A percentile compares a stretch with the other conserved stretches of the same genome.
Conservation (phyloP, 2,113 vertebrate species). For the human region DNA sequence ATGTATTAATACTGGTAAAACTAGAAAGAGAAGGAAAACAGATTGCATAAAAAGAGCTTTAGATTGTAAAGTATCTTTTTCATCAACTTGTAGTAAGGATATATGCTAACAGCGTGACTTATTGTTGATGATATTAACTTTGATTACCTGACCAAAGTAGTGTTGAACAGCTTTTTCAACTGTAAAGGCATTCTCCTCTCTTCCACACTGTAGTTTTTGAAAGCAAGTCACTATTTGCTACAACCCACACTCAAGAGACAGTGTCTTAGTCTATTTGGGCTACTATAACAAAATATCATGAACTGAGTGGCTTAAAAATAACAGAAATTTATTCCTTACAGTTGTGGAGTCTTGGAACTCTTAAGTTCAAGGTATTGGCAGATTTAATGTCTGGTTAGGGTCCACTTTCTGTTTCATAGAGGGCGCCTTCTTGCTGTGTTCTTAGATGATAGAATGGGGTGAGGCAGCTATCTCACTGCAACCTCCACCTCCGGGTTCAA, state of each 20-base stretch:
- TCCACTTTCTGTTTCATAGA: background rate
- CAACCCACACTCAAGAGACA: background rate
- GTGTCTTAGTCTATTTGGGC: too few relatives aligned
- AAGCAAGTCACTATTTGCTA: background rate
- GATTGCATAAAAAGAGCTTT: background rate
- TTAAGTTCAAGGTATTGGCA: background rate
- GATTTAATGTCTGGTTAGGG: too few relatives aligned
- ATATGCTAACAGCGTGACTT: background rate
- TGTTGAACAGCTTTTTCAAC: background rate
- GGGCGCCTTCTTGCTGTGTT: background rate
- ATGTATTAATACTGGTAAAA: background rate
- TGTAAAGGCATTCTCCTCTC: background rate
- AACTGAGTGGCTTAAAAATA: background rate
- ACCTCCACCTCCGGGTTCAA: background rate
- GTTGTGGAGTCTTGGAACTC: background rate
- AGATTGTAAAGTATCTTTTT: background rate
- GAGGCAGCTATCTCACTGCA: background rate
- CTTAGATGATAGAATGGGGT: background rate
- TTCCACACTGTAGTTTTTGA: background rate
- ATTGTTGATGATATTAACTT: background rate
- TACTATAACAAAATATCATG: background rate
- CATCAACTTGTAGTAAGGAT: background rate
- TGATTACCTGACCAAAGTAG: background rate
- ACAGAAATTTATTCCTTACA: background rate
- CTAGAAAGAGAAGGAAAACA: background rate